Conservation (phyloP, 1,140 invertebrate genomes). For the Spodoptera frugiperda region DNA sequence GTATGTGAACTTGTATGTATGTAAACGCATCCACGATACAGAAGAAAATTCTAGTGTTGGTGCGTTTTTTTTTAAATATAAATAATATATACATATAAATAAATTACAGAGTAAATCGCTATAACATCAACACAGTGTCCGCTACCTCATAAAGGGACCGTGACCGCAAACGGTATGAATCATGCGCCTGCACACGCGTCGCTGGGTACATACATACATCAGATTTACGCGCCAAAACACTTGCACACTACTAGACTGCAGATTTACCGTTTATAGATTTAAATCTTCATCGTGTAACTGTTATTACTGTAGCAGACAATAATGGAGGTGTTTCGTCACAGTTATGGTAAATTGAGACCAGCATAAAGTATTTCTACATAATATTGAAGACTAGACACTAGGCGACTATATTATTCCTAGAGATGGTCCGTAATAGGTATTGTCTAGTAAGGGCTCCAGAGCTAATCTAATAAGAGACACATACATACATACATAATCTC, state of each 20-base stretch:
- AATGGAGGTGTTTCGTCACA: not conserved
- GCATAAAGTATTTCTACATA: not conserved
- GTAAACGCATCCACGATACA: no score
- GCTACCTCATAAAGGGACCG: conserved; percentile 18
- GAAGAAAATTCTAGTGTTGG: no score
- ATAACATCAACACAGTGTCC: not conserved
- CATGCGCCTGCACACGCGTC: conserved; percentile 17
- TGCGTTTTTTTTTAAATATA: no score
- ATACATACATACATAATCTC: no score
- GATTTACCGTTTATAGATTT: conserved; percentile 1
- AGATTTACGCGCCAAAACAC: conserved; percentile 16
- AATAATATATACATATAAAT: no score
- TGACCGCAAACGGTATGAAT: conserved; percentile 6
- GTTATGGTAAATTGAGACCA: not conserved
- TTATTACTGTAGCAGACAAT: not conserved
- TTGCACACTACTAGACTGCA: not conserved
- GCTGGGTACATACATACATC: not conserved
- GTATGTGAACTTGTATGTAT: no score
- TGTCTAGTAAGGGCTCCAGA: no score
- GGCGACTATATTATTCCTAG: no score
- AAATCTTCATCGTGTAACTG: not conserved
- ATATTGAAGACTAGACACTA: no score
- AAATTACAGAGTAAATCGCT: not conserved
- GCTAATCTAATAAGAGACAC: no score
- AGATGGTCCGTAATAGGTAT: no score